A percentile compares a stretch with the other conserved stretches of the same genome.
phyloP scores from a whole-genome alignment of 2,113 vertebrate genomes.

The Percina caprodes region DNA sequence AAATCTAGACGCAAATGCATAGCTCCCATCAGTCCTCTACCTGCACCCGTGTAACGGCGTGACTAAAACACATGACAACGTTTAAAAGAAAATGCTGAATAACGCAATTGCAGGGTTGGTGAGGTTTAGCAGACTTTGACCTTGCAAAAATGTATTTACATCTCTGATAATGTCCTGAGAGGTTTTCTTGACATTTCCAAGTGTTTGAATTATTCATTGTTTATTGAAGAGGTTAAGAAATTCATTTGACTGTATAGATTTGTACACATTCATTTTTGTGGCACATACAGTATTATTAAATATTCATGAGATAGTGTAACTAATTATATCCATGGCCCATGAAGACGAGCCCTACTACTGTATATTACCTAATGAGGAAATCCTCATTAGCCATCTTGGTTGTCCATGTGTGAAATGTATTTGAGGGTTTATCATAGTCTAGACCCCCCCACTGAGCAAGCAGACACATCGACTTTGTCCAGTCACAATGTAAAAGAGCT shows the following conservation, averaged over 20 bases:
- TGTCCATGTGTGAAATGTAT: constrained; percentile 45
- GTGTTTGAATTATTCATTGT: constrained; percentile 44
- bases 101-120: background rate
- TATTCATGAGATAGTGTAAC: constrained; percentile 53
- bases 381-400: constrained; percentile 34
- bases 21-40: background rate
- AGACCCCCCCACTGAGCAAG: constrained; percentile 24
- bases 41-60: background rate
- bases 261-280: constrained; percentile 39
- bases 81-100: background rate
- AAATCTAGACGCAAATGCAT: background rate
- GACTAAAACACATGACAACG: background rate
- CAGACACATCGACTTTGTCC: constrained; percentile 23
- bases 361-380: constrained; percentile 38
- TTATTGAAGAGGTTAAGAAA: constrained; percentile 45
- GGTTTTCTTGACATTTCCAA: constrained; percentile 24
- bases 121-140: constrained; percentile 20
- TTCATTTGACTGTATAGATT: constrained; percentile 52
- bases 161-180: constrained; percentile 12
- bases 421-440: constrained; percentile 30
- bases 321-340: constrained; percentile 53
- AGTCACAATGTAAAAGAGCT: constrained; percentile 34
- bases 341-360: constrained; percentile 20
- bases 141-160: constrained; percentile 41
- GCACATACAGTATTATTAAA: constrained; percentile 47